A percentile compares a stretch with the other conserved stretches of the same genome.
phyloP scores from a whole-genome alignment of 2,888 invertebrate genomes.

The Idaea aversata region DNA sequence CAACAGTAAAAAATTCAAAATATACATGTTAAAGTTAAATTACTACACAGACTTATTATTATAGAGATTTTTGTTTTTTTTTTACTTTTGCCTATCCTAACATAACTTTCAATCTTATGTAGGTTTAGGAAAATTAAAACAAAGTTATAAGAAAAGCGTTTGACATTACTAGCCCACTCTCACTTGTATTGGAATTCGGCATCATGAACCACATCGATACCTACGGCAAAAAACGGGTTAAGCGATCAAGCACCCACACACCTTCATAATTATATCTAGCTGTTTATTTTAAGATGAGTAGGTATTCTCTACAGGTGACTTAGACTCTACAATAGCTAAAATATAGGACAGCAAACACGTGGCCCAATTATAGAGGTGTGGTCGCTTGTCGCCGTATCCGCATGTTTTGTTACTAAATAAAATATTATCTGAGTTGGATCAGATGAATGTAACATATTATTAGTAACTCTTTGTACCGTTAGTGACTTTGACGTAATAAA shows the following conservation, averaged over 20 bases:
- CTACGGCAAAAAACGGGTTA: background rate
- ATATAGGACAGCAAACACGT: background rate
- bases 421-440: no score
- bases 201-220: background rate
- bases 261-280: background rate
- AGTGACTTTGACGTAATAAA: slow-evolving; percentile 20
- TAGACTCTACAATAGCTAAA: background rate
- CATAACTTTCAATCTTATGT: background rate
- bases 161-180: background rate
- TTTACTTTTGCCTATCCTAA: background rate
- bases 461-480: background rate
- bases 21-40: no score
- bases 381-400: no score
- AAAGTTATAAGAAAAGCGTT: background rate
- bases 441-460: no score
- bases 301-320: background rate
- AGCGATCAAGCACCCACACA: background rate
- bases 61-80: no score
- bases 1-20: no score
- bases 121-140: background rate
- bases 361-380: no score
- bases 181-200: background rate
- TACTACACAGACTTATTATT: no score
- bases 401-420: no score
- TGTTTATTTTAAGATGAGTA: background rate